phyloP scores from a whole-genome alignment of 2,113 vertebrate genomes.

The zebrafish (Danio rerio) region DNA sequence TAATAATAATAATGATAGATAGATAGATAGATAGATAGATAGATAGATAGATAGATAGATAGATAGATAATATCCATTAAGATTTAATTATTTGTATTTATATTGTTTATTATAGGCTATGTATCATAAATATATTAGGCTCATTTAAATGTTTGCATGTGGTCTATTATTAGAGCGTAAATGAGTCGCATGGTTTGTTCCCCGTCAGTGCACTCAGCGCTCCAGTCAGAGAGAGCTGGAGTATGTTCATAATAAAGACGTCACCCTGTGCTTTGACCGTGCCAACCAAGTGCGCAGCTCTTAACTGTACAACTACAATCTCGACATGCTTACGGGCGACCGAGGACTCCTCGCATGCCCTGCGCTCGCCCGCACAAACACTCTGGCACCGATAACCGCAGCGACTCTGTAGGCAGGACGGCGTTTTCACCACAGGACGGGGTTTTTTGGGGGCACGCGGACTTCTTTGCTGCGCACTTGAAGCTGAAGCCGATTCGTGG shows the following conservation, averaged over 20 bases:
- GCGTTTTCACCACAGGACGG: constrained; percentile 36
- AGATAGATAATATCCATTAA: background rate
- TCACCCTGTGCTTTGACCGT: constrained; percentile 74
- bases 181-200: constrained; percentile 22
- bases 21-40: too few relatives aligned
- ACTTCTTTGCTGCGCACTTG: constrained; percentile 52
- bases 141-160: background rate
- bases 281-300: constrained; percentile 79
- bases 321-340: constrained; percentile 74
- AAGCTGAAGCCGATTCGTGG: constrained; percentile 49
- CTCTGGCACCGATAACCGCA: constrained; percentile 56
- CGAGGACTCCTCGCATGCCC: constrained; percentile 63
- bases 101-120: too few relatives aligned
- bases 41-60: background rate
- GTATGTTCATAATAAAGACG: constrained; percentile 77
- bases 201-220: constrained; percentile 36
- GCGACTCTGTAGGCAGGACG: constrained; percentile 63
- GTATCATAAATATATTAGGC: too few relatives aligned
- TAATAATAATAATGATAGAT: background rate
- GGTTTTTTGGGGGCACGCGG: constrained; percentile 52
- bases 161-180: background rate
- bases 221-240: constrained; percentile 49
- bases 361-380: constrained; percentile 57
- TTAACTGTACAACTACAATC: constrained; percentile 74
- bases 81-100: background rate